Evolutionary conservation across 2,113 vertebrate species (phyloP), one percentile per base, ranked within the genome.

Genomic region (Caracal caracal): DNA sequence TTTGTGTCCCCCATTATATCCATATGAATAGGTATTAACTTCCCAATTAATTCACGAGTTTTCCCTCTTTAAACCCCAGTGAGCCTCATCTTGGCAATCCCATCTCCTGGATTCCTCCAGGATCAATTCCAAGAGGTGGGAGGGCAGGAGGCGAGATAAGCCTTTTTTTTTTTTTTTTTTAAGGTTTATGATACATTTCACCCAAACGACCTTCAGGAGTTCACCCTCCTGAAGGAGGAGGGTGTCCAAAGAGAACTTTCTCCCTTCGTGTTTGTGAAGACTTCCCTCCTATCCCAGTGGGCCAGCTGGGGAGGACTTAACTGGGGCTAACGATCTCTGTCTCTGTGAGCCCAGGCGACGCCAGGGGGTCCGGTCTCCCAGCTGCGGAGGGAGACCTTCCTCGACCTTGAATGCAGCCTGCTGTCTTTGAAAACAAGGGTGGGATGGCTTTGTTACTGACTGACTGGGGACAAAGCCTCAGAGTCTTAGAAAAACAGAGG

Each of bases 401-500:
- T 43, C 0, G 4, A 65, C 88, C 28, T 40, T 88, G 89, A 93
- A 91, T 73, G 82, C 89, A 81, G 12, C 70, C 76, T 6, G 33
- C 30, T 76, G 10, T 85, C 82, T 95, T 73, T 78, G 92, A 89
- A 94, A 94, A 81, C 61, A 68, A 40, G 66, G 40, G 71, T 1
- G 12, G 71, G 59, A 37, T 53, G 85, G 61, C 81, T 96, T 94
- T 96, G 40, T 76, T 16, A 17, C 78, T 83, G 61, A 37, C 11
- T 0, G 6, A 49, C 11, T 24, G 82, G 78, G 68, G 78, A 75
- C n/a, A 3, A n/a, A 51, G 78, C 35, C 6, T 16, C 26, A 0
- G 59, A 40, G 75, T 63, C 73, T 92, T 75, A 63, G 80, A 26
- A 95, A 96, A 95, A 97, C 95, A 94, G 81, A 94, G 76, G 1